Percentiles rank a stretch among this genome's conserved stretches.
These are phyloP conservation scores for Acinonyx jubatus DNA, from an alignment of 2,113 vertebrate genomes.

Conservation along the genomic window DNA sequence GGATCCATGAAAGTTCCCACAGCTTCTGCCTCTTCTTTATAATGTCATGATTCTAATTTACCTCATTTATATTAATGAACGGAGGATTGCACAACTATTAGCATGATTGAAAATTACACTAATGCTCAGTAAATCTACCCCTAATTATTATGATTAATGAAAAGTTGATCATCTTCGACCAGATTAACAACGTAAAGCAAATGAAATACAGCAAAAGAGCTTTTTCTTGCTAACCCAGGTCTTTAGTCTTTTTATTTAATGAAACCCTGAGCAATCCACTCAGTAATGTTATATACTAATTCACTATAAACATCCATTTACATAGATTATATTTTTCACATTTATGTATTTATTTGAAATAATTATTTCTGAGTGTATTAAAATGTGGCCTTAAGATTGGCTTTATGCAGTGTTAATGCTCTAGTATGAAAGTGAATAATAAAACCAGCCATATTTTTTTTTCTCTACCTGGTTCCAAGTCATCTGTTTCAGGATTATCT, in stretches of 20 bases:
- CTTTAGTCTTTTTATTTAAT: conserved; percentile 78
- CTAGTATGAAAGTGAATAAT: conserved; percentile 43
- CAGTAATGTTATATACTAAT: conserved; percentile 74
- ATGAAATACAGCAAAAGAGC: conserved; percentile 74
- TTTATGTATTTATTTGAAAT: conserved; percentile 79
- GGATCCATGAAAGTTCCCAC: conserved; percentile 68
- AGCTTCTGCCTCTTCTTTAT: conserved; percentile 80
- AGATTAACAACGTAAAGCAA: conserved; percentile 83
- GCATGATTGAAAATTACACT: conserved; percentile 83
- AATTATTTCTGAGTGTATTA: conserved; percentile 77
- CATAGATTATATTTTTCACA: conserved; percentile 76
- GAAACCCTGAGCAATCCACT: conserved; percentile 72
- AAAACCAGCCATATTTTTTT: conserved; percentile 33
- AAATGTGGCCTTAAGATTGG: conserved; percentile 64
- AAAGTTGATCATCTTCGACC: conserved; percentile 82
- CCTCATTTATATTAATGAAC: conserved; percentile 88
- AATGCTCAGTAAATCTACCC: conserved; percentile 85
- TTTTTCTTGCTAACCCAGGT: conserved; percentile 72
- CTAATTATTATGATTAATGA: conserved; percentile 87
- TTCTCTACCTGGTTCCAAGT: conserved; percentile 7
- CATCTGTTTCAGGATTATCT: background rate
- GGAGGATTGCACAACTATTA: conserved; percentile 83
- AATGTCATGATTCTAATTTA: conserved; percentile 83
- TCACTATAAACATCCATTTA: conserved; percentile 75
- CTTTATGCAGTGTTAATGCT: conserved; percentile 62